Evolutionary conservation across 2,797 vertebrate genomes (phyloP).

Genomic region (Borostomias antarcticus): DNA sequence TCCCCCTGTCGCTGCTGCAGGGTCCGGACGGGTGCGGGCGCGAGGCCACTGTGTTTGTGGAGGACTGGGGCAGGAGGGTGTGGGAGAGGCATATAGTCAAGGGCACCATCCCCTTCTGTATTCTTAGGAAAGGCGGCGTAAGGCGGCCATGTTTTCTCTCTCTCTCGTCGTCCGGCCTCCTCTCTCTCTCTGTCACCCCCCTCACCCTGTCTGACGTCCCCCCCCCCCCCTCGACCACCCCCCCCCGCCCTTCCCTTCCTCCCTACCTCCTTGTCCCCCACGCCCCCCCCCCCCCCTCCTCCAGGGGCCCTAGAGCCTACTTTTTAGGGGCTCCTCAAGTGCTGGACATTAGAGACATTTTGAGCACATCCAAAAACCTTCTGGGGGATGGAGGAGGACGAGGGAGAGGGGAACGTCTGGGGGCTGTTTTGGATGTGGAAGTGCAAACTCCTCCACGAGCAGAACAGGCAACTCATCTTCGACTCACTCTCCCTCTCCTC

Average conservation of each 20-base stretch:
- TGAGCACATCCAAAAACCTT: constrained; percentile 14
- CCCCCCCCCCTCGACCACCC: constrained; percentile 18
- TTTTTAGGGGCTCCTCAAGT: neutral
- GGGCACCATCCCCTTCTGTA: constrained; percentile 80
- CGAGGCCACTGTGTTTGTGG: constrained; percentile 76
- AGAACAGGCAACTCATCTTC: too few species aligned
- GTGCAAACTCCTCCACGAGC: constrained; percentile 20
- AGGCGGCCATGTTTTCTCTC: constrained; percentile 54
- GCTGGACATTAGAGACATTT: neutral
- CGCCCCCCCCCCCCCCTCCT: too few species aligned
- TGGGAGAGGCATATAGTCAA: constrained; percentile 81
- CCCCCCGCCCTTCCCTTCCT: constrained; percentile 17
- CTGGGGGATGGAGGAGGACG: neutral
- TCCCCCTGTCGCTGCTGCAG: constrained; percentile 74
- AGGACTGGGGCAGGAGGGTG: constrained; percentile 82
- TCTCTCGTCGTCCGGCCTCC: constrained; percentile 12
- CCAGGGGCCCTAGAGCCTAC: neutral
- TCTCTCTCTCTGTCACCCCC: constrained; percentile 46
- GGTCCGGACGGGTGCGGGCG: constrained; percentile 72
- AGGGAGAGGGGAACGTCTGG: too few species aligned
- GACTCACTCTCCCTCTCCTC: constrained; percentile 23
- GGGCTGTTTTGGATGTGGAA: constrained; percentile 26
- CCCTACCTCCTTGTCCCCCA: constrained; percentile 1
- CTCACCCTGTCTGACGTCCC: constrained; percentile 12
- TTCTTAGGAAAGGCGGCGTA: constrained; percentile 80